Evolutionary conservation across 2,888 invertebrate genomes (phyloP), one percentile per base, ranked within the genome.

Genomic region (Drosophila rubida): DNA sequence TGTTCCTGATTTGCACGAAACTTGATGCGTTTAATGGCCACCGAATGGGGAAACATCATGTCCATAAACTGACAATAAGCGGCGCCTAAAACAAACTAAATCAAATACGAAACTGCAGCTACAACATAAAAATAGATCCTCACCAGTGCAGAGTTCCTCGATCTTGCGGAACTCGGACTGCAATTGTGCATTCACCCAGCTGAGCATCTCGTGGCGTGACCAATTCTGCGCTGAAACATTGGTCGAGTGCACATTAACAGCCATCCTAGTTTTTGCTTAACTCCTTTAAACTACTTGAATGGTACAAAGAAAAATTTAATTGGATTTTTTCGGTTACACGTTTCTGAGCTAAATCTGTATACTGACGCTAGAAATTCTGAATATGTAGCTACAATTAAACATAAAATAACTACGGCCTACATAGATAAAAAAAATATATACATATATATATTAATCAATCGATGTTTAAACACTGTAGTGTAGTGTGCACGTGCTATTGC

Each of bases 31-130:
- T 98, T 99, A 92, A 99, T 93, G 61, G 95, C 95, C 65, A 96
- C 95, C 90, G 95, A 95, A 80, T 94, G 94, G 59, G 97, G 96
- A 92, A 99, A 99, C 42, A 99, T 94, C 97, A 99, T 97, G 91
- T 99, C 98, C 97, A 99, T 99, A 90, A 99, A 98, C 92, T 99
- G 99, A 91, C 99, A 99, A 92, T 99, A 99, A 4, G 98, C 99
- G 66, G 99, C 98, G 70, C 99, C 99, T 91, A 57, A 46, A 11
- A 32, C 32, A 32, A 11, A 32, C n/a, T n/a, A 32, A 32, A 32
- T 32, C n/a, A 32, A 32, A 32, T 0, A n/a, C 4, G 11, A 4
- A 32, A 27, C 9, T 27, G 11, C 3, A 8, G 27, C 19, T 19
- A 3, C 22, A 30, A 51, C 7, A 6, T 14, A 32, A 1, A 16